Evolutionary conservation across 2,797 vertebrate species (phyloP).

Genomic region (Coracias cyanogaster): DNA sequence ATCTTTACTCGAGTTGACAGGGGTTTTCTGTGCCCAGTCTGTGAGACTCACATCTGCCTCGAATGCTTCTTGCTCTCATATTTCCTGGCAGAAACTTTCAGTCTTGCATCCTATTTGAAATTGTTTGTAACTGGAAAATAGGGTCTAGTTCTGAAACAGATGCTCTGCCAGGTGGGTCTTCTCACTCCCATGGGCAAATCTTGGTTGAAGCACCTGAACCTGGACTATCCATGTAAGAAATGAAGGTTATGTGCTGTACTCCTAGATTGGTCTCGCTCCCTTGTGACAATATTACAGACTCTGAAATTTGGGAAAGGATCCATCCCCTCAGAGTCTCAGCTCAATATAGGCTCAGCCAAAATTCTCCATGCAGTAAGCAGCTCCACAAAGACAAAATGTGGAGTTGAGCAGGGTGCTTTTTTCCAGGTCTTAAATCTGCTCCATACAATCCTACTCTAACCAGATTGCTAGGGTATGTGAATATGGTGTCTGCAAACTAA

Average conservation of each 20-base stretch:
- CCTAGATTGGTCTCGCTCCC: not conserved
- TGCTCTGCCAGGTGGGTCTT: not conserved
- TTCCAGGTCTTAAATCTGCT: not conserved
- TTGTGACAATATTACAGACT: not conserved
- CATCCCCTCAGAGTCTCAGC: not conserved
- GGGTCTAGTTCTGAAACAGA: not conserved
- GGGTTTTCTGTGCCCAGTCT: not conserved
- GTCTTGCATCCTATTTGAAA: not conserved
- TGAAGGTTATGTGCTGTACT: not conserved
- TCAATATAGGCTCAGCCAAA: not conserved
- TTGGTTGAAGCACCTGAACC: not conserved
- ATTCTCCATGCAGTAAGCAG: not conserved
- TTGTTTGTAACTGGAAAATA: not conserved
- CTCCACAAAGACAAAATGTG: not conserved
- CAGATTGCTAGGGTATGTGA: not conserved
- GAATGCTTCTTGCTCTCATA: not conserved
- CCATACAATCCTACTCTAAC: not conserved
- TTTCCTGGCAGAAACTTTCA: not conserved
- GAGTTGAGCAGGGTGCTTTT: not conserved
- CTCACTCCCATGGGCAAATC: fast-evolving
- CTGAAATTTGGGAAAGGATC: not conserved
- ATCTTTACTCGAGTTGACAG: not conserved
- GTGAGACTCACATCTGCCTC: not conserved
- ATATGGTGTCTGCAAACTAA: not conserved
- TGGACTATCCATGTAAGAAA: not conserved